Evolutionary conservation across 2,888 invertebrate species (phyloP), one percentile per base, ranked within the genome.

Genomic region (Beris chalybata): DNA sequence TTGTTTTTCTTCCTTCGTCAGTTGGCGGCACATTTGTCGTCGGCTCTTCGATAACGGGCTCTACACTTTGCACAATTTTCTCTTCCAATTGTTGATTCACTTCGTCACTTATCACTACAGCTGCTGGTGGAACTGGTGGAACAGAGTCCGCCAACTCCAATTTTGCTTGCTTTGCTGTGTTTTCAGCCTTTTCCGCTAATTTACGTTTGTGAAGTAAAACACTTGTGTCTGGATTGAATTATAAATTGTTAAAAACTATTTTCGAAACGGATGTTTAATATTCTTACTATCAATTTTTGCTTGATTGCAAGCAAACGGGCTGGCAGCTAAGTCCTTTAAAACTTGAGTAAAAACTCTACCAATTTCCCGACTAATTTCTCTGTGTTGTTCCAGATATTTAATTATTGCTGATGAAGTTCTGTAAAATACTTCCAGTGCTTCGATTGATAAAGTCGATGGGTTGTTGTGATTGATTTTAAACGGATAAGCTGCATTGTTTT

Each of bases 401-500:
- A 96, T 82, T 73, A 94, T 91, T n/a, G 92, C 90, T 0, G 93
- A 90, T 77, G 96, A 93, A 65, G 93, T 89, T 74, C 96, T 85
- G 75, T 91, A 91, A 75, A 89, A 89, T 30, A 92, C 83, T 82
- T 97, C 97, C 44, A 97, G 81, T 0, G 94, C 92, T 83, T 97
- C 96, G 55, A 97, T 88, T 12, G 95, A 88, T 55, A 93, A 82
- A 76, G 90, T 87, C 67, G 92, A 89, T 0, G 95, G 93, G 75
- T 87, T 89, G 74, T 87, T 90, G 76, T 94, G 95, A 73, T 88
- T 90, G 64, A 97, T 93, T 83, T 91, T 92, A 52, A 86, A 84
- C 0, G 95, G 95, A 81, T 95, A 95, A 7, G 87, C 86, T 0
- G 95, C 95, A 70, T 87, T 87, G 71, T 90, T 89, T 79, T 92